Evolutionary conservation across 1,140 invertebrate species (phyloP), one percentile per base, ranked within the genome.

Genomic region (Tribolium madens): DNA sequence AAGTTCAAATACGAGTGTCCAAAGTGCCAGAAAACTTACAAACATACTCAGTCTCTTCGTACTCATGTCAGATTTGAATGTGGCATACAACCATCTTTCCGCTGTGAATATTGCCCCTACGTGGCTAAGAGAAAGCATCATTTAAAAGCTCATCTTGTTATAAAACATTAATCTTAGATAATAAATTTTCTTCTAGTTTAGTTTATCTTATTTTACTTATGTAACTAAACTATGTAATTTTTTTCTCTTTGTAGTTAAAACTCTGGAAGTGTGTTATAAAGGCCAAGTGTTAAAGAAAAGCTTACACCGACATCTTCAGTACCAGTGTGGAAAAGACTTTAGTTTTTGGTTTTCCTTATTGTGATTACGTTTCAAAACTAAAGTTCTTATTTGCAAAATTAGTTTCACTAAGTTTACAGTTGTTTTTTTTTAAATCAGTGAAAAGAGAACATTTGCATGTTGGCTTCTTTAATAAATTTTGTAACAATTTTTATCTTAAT

Each of bases 31-130:
- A 74, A 69, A 50, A 33, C 13, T 1, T 78, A 78, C 31, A 60
- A 47, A 47, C 42, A 70, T 15, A 70, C 76, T 86, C 89, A 75
- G 90, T 91, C 10, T 87, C 88, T 77, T 3, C 31, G 47, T 7
- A 73, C 92, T 9, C 93, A 95, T 85, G 91, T 94, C 83, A 92
- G 90, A 84, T 93, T 93, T 78, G 93, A 94, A 85, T 86, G 86
- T 75, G 84, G 87, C n/a, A 86, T 87, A 18, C 85, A 87, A 17
- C 87, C 87, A 1, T 84, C 87, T 52, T 89, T 89, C 81, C 84
- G 86, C 57, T 89, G 88, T 76, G 77, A 79, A 0, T 76, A 85
- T 0, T 89, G 88, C 75, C 78, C 84, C 0, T 86, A 85, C 74
- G 85, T 85, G 73, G 87, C 86, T 78, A 86, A 86, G 76, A 79